Percentiles rank a stretch among this genome's conserved stretches.
phyloP scores from a whole-genome alignment of 2,113 vertebrate genomes.

The Channa maculata region DNA sequence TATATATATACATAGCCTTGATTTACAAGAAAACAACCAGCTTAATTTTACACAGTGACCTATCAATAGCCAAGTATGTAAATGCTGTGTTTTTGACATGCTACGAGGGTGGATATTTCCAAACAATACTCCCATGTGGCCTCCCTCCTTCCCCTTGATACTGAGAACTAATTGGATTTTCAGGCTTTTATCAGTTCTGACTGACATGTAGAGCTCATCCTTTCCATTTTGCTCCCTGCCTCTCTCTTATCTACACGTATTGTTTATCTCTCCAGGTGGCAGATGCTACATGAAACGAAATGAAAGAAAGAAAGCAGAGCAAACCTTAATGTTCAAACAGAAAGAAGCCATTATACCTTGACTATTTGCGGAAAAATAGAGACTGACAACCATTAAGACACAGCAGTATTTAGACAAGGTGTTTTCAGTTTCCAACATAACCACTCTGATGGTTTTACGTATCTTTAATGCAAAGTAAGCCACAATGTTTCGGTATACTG shows the following conservation, averaged over 20 bases:
- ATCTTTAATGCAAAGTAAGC: slow-evolving; percentile 44
- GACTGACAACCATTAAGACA: slow-evolving; percentile 22
- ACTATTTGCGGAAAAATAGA: slow-evolving; percentile 22
- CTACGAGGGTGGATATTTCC: slow-evolving; percentile 50
- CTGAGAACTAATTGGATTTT: slow-evolving; percentile 78
- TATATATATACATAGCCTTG: slow-evolving; percentile 45
- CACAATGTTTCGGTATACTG: slow-evolving; percentile 40
- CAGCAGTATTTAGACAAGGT: slow-evolving; percentile 2
- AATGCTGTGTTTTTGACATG: slow-evolving; percentile 65
- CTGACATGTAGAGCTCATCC: slow-evolving; percentile 68
- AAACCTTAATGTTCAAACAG: slow-evolving; percentile 39
- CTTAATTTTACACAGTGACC: slow-evolving; percentile 25
- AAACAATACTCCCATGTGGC: slow-evolving; percentile 63
- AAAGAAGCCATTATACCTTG: slow-evolving; percentile 30
- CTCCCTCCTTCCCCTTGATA: slow-evolving; percentile 40
- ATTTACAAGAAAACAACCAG: slow-evolving; percentile 44
- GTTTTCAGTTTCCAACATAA: slow-evolving; percentile 23
- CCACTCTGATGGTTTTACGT: slow-evolving; percentile 17
- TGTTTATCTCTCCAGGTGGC: slow-evolving; percentile 63
- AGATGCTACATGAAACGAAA: slow-evolving; percentile 57
- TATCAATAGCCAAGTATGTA: slow-evolving; percentile 58
- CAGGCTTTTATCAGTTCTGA: slow-evolving; percentile 72
- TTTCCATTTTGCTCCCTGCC: slow-evolving; percentile 42
- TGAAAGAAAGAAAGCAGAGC: slow-evolving; percentile 22
- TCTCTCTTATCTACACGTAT: slow-evolving; percentile 55